phyloP scores from a whole-genome alignment of 2,113 vertebrate genomes.

The Proterorhinus semilunaris region DNA sequence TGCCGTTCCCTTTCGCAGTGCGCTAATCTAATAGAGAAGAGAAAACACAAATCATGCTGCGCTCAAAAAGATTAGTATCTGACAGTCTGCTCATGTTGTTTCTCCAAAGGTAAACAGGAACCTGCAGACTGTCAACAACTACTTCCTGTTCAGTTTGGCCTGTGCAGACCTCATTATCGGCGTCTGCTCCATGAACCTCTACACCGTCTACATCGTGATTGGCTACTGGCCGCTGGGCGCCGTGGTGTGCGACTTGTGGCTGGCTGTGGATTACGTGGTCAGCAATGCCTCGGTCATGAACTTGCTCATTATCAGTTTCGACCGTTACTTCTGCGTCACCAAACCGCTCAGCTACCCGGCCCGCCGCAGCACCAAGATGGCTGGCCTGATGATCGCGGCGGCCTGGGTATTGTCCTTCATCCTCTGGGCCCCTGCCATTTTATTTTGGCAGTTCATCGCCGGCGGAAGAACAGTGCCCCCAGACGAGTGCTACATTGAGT shows the following conservation, averaged over 20 bases:
- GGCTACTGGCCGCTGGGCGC: constrained; percentile 94
- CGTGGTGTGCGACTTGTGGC: constrained; percentile 95
- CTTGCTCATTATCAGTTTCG: constrained; percentile 98
- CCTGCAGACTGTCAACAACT: constrained; percentile 97
- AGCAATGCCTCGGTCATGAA: constrained; percentile 99
- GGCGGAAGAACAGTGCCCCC: constrained; percentile 86
- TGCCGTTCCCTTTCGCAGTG: constrained; percentile 12
- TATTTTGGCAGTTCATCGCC: constrained; percentile 97
- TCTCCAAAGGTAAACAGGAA: constrained; percentile 96
- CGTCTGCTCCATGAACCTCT: constrained; percentile 96
- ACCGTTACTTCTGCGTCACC: constrained; percentile 97
- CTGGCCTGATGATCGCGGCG: constrained; percentile 94
- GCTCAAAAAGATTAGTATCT: constrained; percentile 62
- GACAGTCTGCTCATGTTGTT: constrained; percentile 75
- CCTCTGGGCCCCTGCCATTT: constrained; percentile 95
- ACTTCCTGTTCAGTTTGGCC: constrained; percentile 97
- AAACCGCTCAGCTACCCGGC: constrained; percentile 94
- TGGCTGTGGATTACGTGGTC: constrained; percentile 94
- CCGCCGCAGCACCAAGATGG: constrained; percentile 94
- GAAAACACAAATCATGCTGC: constrained; percentile 45
- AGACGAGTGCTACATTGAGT: constrained; percentile 89
- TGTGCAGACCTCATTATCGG: constrained; percentile 97
- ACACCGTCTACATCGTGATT: constrained; percentile 94
- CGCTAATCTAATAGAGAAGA: constrained; percentile 54
- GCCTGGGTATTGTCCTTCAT: constrained; percentile 96